Evolutionary conservation across 2,113 vertebrate species (phyloP).

Genomic region (Onychorhynchus coronatus): DNA sequence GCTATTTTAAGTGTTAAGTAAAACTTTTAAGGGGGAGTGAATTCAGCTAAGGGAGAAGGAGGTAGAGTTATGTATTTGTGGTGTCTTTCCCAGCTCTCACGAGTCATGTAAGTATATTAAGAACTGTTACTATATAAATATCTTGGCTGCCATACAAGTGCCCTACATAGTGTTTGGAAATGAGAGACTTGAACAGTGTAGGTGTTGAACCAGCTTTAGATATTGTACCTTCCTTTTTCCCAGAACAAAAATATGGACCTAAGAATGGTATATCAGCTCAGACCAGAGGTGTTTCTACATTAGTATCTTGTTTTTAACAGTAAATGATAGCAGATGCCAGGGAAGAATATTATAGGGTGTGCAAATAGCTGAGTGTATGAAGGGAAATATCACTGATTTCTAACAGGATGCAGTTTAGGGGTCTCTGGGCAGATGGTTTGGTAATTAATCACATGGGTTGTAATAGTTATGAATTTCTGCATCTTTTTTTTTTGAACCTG

Average conservation of each 20-base stretch:
- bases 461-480: background rate
- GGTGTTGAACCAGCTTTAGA: conserved; percentile 33
- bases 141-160: conserved; percentile 53
- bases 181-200: conserved; percentile 20
- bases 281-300: background rate
- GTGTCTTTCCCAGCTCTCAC: conserved; percentile 41
- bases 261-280: background rate
- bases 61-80: background rate
- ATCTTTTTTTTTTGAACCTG: background rate
- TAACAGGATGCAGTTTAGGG: background rate
- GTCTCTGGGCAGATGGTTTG: background rate
- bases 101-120: conserved; percentile 50
- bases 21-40: conserved; percentile 7
- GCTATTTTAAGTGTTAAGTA: conserved; percentile 3
- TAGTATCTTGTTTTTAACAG: background rate
- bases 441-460: background rate
- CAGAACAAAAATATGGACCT: background rate
- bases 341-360: background rate
- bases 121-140: conserved; percentile 57
- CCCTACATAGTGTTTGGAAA: conserved; percentile 44
- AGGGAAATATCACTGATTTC: background rate
- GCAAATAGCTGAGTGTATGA: background rate
- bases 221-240: conserved; percentile 18
- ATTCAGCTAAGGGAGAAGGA: background rate
- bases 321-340: background rate